These are phyloP conservation scores for Falco rusticolus DNA, from an alignment of 2,797 vertebrate species.

Conservation along the genomic window DNA sequence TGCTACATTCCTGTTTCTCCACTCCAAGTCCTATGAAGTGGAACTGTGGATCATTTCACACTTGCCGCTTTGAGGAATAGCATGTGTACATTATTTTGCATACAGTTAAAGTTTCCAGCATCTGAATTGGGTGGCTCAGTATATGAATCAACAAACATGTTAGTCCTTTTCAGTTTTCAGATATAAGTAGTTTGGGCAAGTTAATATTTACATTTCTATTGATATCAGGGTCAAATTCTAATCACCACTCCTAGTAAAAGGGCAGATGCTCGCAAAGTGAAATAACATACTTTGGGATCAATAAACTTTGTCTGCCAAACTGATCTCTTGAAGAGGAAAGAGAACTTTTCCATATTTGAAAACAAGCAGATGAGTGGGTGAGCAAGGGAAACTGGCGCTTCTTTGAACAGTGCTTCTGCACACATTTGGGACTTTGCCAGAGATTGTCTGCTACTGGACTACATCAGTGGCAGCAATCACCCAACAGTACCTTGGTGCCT, in stretches of 20 bases:
- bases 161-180: conserved; percentile 33
- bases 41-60: not conserved
- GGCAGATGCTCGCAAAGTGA: not conserved
- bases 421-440: conserved; percentile 2
- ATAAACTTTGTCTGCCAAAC: conserved; percentile 21
- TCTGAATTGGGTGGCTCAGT: not conserved
- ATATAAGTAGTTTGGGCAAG: not conserved
- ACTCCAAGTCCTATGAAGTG: not conserved
- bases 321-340: conserved; percentile 2
- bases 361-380: not conserved
- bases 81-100: not conserved
- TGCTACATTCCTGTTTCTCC: not conserved
- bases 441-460: not conserved
- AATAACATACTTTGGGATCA: conserved; percentile 1
- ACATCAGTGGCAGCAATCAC: not conserved
- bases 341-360: not conserved
- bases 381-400: not conserved
- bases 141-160: not conserved
- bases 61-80: not conserved
- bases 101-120: not conserved
- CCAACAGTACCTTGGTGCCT: not conserved
- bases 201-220: conserved; percentile 33
- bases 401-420: conserved; percentile 18
- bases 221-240: conserved; percentile 25
- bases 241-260: not conserved